A percentile compares a stretch with the other conserved stretches of the same genome.
phyloP scores from a whole-genome alignment of 2,888 invertebrate genomes.

The Lithophane ornitopus region DNA sequence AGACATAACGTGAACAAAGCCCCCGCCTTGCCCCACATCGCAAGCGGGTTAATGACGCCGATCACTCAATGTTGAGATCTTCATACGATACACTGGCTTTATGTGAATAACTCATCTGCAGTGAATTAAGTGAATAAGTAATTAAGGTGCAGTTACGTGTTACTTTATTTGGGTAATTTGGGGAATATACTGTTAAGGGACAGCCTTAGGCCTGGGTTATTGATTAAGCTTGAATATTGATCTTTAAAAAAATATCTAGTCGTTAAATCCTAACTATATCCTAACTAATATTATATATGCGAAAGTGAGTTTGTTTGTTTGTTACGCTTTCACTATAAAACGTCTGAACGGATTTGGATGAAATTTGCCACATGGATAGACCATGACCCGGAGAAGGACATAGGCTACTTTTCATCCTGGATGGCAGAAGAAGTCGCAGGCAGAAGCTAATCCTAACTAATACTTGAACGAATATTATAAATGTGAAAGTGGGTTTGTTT shows the following conservation, averaged over 20 bases:
- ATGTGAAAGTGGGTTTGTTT: too few species aligned
- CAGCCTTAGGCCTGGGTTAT: constrained; percentile 27
- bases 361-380: too few species aligned
- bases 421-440: too few species aligned
- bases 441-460: too few species aligned
- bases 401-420: too few species aligned
- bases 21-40: constrained; percentile 75
- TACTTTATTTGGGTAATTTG: constrained; percentile 67
- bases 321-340: too few species aligned
- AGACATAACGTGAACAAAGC: constrained; percentile 69
- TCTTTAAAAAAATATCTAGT: neutral
- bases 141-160: constrained; percentile 67
- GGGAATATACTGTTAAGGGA: constrained; percentile 50
- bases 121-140: constrained; percentile 74
- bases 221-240: constrained; percentile 13
- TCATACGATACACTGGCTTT: constrained; percentile 74
- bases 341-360: too few species aligned
- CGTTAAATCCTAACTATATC: too few species aligned
- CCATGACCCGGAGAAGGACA: too few species aligned
- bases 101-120: constrained; percentile 71
- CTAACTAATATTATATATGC: too few species aligned
- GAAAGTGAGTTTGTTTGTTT: too few species aligned
- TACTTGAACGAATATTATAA: too few species aligned
- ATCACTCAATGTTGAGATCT: constrained; percentile 81
- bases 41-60: constrained; percentile 75